Evolutionary conservation across 2,888 invertebrate genomes (phyloP), one percentile per base, ranked within the genome.

Genomic region (Dioctria rufipes): DNA sequence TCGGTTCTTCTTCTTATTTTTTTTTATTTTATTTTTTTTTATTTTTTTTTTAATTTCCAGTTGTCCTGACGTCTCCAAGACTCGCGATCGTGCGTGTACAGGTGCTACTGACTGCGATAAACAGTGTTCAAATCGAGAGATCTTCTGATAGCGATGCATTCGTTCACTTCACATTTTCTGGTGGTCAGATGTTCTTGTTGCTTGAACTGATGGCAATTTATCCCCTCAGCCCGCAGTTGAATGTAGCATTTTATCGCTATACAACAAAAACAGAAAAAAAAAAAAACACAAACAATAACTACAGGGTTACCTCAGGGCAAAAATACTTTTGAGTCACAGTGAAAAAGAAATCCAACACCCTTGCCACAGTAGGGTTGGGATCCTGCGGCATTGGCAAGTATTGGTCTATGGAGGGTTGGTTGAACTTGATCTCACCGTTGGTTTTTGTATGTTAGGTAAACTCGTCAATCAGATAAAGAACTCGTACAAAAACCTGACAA

Each of bases 81-180:
- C 65, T 54, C 51, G 54, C 54, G 80, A 80, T 82, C 81, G 81
- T 82, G 81, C 81, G 81, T 82, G 81, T 82, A 82, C 81, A 82
- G 81, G 81, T 82, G 81, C 81, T 80, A 77, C 78, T 78, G 43
- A 78, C 40, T 71, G 80, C 81, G 78, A 80, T 82, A 82, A 82
- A 80, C 71, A 63, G 77, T 61, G 71, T 65, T 49, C 63, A 71
- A 80, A 81, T 81, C 80, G 49, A n/a, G 65, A 65, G 81, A 81
- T 81, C 80, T 61, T 37, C 37, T 46, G 77, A 77, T 69, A 80
- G 69, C 80, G 77, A 77, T 77, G 81, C 77, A 81, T 69, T 77
- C 61, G 61, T 46, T 58, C 49, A 77, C 63, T 80, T 77, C 81
- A 77, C 71, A 69, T 81, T 81, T 79, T 77, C 78, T 81, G 81